phyloP scores from a whole-genome alignment of 2,113 vertebrate genomes.

The Brevimyrus niger region DNA sequence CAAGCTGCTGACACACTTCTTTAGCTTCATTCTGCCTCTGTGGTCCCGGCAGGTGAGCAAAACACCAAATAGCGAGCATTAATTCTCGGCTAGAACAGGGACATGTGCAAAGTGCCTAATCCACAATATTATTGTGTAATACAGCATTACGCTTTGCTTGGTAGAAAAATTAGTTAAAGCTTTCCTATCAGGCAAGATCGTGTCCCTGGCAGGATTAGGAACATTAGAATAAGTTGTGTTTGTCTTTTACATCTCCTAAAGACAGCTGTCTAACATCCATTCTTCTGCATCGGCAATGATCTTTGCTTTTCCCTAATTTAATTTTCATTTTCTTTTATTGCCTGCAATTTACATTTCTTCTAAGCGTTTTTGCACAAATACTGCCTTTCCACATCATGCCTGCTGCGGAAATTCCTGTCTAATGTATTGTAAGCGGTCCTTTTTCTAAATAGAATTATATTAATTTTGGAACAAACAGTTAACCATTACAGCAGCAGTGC shows the following conservation, averaged over 20 bases:
- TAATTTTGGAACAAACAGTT: background rate
- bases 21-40: background rate
- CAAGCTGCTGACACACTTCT: background rate
- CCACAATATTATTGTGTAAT: background rate
- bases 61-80: background rate
- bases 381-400: background rate
- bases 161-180: background rate
- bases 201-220: background rate
- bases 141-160: background rate
- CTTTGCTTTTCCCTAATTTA: background rate
- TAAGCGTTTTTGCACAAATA: background rate
- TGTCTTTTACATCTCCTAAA: background rate
- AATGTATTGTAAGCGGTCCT: background rate
- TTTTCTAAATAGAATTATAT: background rate
- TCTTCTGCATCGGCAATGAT: background rate
- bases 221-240: background rate
- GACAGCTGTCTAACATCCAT: background rate
- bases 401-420: background rate
- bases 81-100: background rate
- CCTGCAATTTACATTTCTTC: background rate
- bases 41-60: background rate
- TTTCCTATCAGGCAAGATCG: background rate
- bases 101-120: background rate
- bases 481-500: background rate
- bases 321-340: background rate